Percentiles rank a stretch among this genome's conserved stretches.
Evolutionary conservation across 2,113 vertebrate genomes (phyloP).

Genomic region (Pipa parva): DNA sequence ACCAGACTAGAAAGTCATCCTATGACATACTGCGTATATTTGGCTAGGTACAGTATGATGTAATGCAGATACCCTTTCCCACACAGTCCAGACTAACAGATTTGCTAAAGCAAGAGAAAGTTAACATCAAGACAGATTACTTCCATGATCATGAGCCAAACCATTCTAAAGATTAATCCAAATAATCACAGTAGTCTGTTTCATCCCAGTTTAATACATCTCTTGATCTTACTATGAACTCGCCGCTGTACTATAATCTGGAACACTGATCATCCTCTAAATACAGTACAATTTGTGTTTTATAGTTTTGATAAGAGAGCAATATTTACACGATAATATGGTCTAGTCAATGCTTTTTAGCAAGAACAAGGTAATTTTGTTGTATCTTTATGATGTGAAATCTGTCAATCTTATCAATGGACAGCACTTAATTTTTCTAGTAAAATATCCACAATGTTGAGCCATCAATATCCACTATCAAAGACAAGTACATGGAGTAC

Average conservation of each 20-base stretch:
- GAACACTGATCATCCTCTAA: conserved; percentile 1
- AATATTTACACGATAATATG: conserved; percentile 11
- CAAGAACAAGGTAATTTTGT: not conserved
- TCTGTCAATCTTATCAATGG: too few species aligned
- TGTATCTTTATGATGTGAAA: too few species aligned
- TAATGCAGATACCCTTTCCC: conserved; percentile 47
- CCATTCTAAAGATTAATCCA: conserved; percentile 54
- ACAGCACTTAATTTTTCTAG: too few species aligned
- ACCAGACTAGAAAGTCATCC: not conserved
- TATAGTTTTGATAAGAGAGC: conserved; percentile 10
- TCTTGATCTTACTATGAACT: conserved; percentile 27
- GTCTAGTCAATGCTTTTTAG: not conserved
- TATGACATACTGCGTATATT: too few species aligned
- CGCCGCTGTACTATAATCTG: conserved; percentile 18
- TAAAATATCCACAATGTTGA: too few species aligned
- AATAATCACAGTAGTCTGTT: conserved; percentile 49
- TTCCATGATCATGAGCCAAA: conserved; percentile 57
- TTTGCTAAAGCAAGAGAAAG: conserved; percentile 47
- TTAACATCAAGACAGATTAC: conserved; percentile 64
- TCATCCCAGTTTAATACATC: conserved; percentile 44
- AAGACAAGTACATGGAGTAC: too few species aligned
- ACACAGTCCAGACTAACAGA: conserved; percentile 61
- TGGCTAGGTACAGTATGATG: conserved; percentile 26
- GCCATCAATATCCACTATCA: too few species aligned
- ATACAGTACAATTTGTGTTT: conserved; percentile 26